These are phyloP conservation scores for Gallinago nigripennis DNA, from an alignment of 2,797 vertebrate genomes.

Conservation along the genomic window DNA sequence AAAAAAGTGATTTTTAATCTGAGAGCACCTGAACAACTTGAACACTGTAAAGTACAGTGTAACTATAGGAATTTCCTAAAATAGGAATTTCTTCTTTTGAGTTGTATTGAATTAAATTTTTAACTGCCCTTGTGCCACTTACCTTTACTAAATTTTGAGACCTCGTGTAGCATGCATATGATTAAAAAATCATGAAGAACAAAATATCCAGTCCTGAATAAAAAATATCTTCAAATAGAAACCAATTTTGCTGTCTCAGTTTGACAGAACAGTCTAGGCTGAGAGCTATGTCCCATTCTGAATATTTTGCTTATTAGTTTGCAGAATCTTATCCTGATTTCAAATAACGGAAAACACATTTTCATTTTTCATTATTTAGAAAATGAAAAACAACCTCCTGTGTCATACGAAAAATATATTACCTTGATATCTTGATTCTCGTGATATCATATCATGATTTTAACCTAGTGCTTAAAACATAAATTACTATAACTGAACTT, in stretches of 20 bases:
- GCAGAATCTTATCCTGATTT: background rate
- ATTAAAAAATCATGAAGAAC: background rate
- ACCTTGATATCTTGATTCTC: background rate
- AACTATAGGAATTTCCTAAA: background rate
- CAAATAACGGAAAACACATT: background rate
- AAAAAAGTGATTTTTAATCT: background rate
- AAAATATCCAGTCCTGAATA: background rate
- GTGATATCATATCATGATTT: background rate
- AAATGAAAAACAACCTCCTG: background rate
- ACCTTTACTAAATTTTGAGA: background rate
- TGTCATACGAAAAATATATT: background rate
- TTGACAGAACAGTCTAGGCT: background rate
- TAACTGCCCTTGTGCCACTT: background rate
- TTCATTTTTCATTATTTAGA: background rate
- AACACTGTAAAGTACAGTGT: fast-evolving
- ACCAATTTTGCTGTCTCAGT: background rate
- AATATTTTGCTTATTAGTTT: background rate
- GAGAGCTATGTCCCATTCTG: background rate
- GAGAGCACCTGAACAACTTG: background rate
- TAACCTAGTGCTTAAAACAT: background rate
- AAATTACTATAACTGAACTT: background rate
- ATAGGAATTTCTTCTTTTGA: too few species aligned
- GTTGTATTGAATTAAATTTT: background rate
- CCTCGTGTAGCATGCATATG: fast-evolving
- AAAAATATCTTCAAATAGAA: background rate